A percentile compares a stretch with the other conserved stretches of the same genome.
Conservation (phyloP, 2,113 vertebrate genomes). For the Ageneiosus marmoratus region DNA sequence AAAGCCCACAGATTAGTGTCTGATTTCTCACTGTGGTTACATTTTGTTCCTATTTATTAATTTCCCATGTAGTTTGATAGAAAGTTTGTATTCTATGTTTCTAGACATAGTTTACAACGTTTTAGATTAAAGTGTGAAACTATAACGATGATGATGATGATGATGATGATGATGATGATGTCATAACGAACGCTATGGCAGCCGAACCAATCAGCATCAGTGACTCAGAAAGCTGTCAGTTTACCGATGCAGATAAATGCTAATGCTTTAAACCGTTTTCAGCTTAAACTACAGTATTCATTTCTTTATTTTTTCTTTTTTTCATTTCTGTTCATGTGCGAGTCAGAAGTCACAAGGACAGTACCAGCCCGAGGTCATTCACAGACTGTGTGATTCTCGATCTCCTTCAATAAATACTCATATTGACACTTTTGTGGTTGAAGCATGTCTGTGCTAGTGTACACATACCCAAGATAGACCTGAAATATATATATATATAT, state of each 20-base stretch:
- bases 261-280: background rate
- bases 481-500: too few relatives aligned
- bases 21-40: background rate
- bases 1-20: background rate
- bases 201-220: background rate
- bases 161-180: background rate
- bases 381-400: conserved; percentile 13
- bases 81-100: background rate
- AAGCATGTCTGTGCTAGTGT: too few relatives aligned
- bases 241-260: background rate
- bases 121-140: background rate
- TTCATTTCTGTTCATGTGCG: background rate
- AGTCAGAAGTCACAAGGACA: conserved; percentile 35
- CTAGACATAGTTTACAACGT: background rate
- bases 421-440: background rate
- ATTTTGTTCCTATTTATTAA: background rate
- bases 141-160: background rate
- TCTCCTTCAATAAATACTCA: background rate
- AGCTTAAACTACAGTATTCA: background rate
- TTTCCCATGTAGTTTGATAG: background rate
- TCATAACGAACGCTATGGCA: background rate
- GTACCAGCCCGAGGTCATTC: conserved; percentile 35
- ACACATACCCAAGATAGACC: background rate
- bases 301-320: background rate
- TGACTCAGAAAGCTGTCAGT: background rate